Conservation (phyloP, 1,140 invertebrate genomes). For the Sitobion miscanthi region DNA sequence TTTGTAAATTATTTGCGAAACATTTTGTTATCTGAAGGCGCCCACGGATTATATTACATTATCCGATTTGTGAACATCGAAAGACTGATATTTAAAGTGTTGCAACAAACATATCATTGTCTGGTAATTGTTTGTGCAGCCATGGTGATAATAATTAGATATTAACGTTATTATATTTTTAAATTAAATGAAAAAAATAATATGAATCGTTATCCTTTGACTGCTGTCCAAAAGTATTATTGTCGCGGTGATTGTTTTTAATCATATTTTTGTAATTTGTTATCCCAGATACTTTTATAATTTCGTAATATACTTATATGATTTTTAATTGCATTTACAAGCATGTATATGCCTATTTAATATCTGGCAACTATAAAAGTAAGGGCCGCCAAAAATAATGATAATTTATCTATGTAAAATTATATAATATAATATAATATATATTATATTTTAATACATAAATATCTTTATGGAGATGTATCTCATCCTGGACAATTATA, state of each 20-base stretch:
- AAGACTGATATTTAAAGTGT: conserved; percentile 57
- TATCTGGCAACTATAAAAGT: conserved; percentile 8
- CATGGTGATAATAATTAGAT: conserved; percentile 55
- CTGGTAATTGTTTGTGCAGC: conserved; percentile 51
- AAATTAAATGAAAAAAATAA: conserved; percentile 47
- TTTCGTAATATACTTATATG: conserved; percentile 43
- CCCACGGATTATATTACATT: conserved; percentile 49
- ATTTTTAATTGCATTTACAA: conserved; percentile 34
- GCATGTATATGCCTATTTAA: not conserved
- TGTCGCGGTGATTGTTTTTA: conserved; percentile 41
- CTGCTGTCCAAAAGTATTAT: conserved; percentile 56
- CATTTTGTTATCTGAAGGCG: conserved; percentile 53
- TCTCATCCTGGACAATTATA: not conserved
- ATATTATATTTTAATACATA: not conserved
- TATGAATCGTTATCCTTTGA: conserved; percentile 52
- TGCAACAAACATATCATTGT: conserved; percentile 45
- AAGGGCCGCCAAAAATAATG: conserved; percentile 19
- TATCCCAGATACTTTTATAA: conserved; percentile 35
- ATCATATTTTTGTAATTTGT: conserved; percentile 56
- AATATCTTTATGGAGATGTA: conserved; percentile 16
- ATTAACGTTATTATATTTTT: conserved; percentile 56
- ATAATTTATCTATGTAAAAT: not conserved
- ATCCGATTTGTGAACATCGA: conserved; percentile 54
- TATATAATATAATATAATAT: not conserved
- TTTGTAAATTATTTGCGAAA: conserved; percentile 51